Evolutionary conservation across 1,140 invertebrate genomes (phyloP), one percentile per base, ranked within the genome.

Genomic region (Lineus longissimus): DNA sequence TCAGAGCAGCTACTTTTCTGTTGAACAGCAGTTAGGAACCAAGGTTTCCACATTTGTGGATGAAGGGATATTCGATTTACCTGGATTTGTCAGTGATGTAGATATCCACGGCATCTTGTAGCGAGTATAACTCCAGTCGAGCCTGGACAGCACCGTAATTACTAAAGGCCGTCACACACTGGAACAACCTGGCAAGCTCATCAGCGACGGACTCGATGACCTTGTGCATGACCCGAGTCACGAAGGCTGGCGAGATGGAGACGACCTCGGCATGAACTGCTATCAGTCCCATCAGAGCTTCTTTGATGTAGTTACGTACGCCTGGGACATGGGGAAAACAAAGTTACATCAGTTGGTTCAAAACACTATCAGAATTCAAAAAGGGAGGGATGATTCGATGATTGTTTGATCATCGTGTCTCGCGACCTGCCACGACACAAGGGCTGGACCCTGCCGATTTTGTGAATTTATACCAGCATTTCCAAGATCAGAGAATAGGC

Each of bases 191-290:
- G 19, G 90, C 88, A 56, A 96, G 82, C 84, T 97, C 95, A 83
- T 97, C 93, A 61, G 91, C 89, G 64, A 96, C 90, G 1, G 89
- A 93, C 82, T 95, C 90, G 19, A 94, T 89, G 62, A 97, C 91
- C 73, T 92, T 90, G 22, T 87, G 88, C 70, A 96, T 84, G 29
- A 96, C 90, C 30, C 86, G 85, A 7, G 86, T 81, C 29, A 93
- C 83, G 70, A 94, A 83, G 33, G 86, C 85, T 27, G 92, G 91
- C 30, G 91, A 92, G 11, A 95, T 88, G 47, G 88, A 86, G 73
- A 89, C 89, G 36, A 91, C 93, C 86, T 97, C 93, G 13, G 92
- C 90, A 81, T 95, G 93, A 7, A 98, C 92, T 62, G 90, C 90
- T 30, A 96, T 93, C 55, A 97, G 84, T 81, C 94, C 94, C 66